Percentiles rank a stretch among this genome's conserved stretches.
Evolutionary conservation across 2,797 vertebrate genomes (phyloP).

Genomic region (Clarias pachynema): DNA sequence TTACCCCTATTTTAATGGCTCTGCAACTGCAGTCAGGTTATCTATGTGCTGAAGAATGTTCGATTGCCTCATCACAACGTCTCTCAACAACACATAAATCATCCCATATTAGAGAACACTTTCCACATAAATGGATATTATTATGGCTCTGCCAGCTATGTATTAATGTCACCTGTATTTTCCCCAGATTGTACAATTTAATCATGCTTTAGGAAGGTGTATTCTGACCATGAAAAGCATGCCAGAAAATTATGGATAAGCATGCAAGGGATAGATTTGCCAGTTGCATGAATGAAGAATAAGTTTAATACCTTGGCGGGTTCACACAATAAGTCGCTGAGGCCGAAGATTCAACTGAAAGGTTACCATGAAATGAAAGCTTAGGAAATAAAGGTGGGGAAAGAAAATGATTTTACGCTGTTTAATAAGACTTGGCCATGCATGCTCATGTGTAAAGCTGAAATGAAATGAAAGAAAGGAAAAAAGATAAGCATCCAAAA

Average conservation of each 20-base stretch:
- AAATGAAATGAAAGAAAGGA: conserved; percentile 30
- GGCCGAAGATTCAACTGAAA: conserved; percentile 42
- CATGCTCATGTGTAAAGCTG: conserved; percentile 20
- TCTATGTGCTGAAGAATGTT: conserved; percentile 44
- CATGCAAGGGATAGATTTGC: conserved; percentile 34
- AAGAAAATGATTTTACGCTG: conserved; percentile 42
- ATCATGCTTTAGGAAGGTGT: conserved; percentile 32
- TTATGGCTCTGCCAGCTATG: conserved; percentile 14
- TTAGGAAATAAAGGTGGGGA: conserved; percentile 36
- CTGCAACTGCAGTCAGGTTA: conserved; percentile 47
- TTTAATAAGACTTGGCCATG: conserved; percentile 49
- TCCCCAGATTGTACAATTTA: conserved; percentile 26
- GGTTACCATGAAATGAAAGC: conserved; percentile 52
- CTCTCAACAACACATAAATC: conserved; percentile 46
- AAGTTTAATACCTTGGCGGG: conserved; percentile 50
- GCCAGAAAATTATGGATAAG: conserved; percentile 40
- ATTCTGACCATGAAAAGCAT: conserved; percentile 21
- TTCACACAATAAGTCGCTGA: conserved; percentile 54
- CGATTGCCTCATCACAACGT: conserved; percentile 31
- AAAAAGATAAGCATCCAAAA: conserved; percentile 1
- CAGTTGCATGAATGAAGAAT: conserved; percentile 45
- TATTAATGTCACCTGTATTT: conserved; percentile 33
- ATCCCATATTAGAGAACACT: conserved; percentile 10
- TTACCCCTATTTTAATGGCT: conserved; percentile 53
- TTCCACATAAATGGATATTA: conserved; percentile 14